Percentiles rank a stretch among this genome's conserved stretches.
Evolutionary conservation across 37 sponge, comb jelly and placozoan genomes (phyloP).

Genomic region (Lycopodina hypogea): DNA sequence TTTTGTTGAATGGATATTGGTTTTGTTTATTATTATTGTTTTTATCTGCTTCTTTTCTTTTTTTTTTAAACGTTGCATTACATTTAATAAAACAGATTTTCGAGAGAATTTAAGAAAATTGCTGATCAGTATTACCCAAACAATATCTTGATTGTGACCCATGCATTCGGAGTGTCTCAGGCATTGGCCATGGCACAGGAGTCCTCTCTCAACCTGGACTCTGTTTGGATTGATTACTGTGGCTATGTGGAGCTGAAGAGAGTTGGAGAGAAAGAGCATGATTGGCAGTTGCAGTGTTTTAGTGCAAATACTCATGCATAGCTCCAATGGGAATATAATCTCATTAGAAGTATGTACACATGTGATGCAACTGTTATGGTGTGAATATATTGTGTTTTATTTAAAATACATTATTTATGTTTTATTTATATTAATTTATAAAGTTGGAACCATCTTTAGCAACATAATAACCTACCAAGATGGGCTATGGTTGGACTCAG

Average conservation of each 20-base stretch:
- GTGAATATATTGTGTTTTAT: too few species aligned
- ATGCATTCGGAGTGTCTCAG: conserved; percentile 43
- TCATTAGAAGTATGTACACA: too few species aligned
- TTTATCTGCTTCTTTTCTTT: neutral
- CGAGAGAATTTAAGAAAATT: conserved; percentile 19
- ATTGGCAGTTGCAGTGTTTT: conserved; percentile 9
- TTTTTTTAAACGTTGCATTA: neutral
- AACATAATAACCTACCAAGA: too few species aligned
- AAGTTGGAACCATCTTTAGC: too few species aligned
- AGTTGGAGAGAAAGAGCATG: neutral
- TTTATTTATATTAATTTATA: too few species aligned
- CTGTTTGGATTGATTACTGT: conserved; percentile 30
- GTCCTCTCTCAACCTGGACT: neutral
- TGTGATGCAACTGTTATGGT: too few species aligned
- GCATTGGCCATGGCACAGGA: conserved; percentile 20
- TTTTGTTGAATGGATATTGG: too few species aligned
- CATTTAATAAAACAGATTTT: conserved; percentile 11
- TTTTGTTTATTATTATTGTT: neutral
- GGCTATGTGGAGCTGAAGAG: conserved; percentile 52
- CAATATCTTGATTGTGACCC: conserved; percentile 48
- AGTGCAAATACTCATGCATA: neutral
- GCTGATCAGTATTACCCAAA: conserved; percentile 52
- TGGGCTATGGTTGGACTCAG: too few species aligned
- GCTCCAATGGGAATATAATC: too few species aligned
- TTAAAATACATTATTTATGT: too few species aligned